phyloP scores from a whole-genome alignment of 35 echinoderm and acorn worm species.

The Lytechinus pictus region DNA sequence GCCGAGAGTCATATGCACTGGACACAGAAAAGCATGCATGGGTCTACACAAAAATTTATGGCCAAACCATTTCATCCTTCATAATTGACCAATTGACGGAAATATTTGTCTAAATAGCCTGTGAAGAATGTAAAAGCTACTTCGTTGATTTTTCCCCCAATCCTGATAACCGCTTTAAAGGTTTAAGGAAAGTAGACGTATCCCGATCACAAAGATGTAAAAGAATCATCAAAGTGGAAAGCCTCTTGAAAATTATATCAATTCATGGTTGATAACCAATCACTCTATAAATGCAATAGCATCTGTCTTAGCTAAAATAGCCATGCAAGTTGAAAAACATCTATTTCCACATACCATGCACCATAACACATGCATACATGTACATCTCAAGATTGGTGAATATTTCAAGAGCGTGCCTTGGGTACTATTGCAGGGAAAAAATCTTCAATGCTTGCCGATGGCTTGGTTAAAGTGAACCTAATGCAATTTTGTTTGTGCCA shows the following conservation, averaged over 20 bases:
- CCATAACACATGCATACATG: neutral
- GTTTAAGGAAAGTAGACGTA: no score
- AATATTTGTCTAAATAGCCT: no score
- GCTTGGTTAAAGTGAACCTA: neutral
- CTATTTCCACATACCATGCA: neutral
- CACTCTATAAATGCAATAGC: neutral
- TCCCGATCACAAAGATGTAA: neutral
- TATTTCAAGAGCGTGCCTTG: neutral
- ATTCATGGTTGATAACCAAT: neutral
- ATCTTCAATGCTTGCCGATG: neutral
- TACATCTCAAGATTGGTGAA: neutral
- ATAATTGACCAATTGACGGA: no score
- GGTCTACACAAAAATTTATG: no score
- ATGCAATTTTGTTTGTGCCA: neutral
- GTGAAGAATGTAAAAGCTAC: no score
- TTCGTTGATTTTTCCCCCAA: no score
- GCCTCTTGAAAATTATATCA: neutral
- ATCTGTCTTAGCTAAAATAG: neutral
- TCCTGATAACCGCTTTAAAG: no score
- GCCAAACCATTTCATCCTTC: no score
- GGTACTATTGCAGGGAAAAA: neutral
- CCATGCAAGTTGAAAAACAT: neutral
- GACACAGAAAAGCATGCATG: no score
- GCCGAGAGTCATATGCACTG: no score
- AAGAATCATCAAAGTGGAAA: neutral